Base-by-base conservation (phyloP, 2,113 vertebrate genomes). In the Dicrurus megarhynchus region DNA sequence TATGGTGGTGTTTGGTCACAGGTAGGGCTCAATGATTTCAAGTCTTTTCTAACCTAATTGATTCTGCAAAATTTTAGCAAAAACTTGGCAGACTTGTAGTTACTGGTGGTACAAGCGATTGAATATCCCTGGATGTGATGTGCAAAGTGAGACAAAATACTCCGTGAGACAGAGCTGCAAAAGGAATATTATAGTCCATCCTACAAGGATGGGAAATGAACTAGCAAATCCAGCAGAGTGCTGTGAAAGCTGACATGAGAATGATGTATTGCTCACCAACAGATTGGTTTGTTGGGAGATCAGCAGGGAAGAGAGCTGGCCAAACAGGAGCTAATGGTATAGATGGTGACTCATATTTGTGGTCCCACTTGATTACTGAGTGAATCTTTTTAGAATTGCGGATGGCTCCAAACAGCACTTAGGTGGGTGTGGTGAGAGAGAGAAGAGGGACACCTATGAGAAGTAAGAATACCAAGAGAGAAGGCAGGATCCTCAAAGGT, bases 1-100 rank as follows among this genome's bases (percentile, higher is more conserved):
- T 5, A 5, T 60, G 22, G 16, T 53, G 11, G 3, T 53, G 39
- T 10, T 75, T 0, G 0, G n/a, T 82, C 46, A n/a, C 8, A 24
- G 8, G n/a, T 11, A 30, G 14, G 46, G 30, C 53, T 60, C 19
- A 11, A 1, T n/a, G n/a, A 60, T 53, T 52, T n/a, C 23, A 24
- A 30, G 7, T 68, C 11, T 60, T 60, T 82, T 82, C n/a, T 67
- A 42, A 60, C 13, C 33, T 52, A 26, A 39, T 16, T 60, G 28
- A 18, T 75, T 65, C 39, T 32, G 46, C n/a, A 52, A 50, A 79
- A 70, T 50, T 91, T 74, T 77, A 65, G 39, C 27, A 42, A 71
- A 85, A 91, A 19, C 13, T 57, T 47, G 35, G 11, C 55, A 68
- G 57, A 6, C 60, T 59, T 95, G 39, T n/a, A 35, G 15, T 52